phyloP scores from a whole-genome alignment of 2,113 vertebrate genomes.

The Pituophis catenifer region DNA sequence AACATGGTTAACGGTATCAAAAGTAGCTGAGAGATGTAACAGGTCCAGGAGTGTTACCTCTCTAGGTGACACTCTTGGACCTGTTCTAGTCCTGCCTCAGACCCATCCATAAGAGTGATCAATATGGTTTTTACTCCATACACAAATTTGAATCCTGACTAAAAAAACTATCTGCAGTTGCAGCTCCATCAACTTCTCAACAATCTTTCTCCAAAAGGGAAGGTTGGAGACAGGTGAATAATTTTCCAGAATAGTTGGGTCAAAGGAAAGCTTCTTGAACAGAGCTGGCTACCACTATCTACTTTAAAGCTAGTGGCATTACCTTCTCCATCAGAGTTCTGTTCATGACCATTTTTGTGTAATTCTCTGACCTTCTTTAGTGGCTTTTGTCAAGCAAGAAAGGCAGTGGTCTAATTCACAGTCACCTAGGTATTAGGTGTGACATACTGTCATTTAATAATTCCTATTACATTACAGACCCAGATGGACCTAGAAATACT shows the following conservation, averaged over 20 bases:
- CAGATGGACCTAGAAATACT: background rate
- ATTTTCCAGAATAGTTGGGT: background rate
- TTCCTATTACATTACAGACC: background rate
- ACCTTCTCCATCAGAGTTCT: background rate
- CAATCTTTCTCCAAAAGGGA: background rate
- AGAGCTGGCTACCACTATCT: background rate
- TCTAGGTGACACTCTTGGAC: background rate
- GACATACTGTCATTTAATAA: background rate
- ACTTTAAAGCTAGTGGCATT: background rate
- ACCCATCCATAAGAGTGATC: background rate
- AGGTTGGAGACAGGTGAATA: background rate
- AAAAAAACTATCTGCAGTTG: background rate
- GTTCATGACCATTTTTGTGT: background rate
- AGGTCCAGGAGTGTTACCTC: background rate
- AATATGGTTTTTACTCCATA: background rate
- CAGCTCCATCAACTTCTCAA: background rate
- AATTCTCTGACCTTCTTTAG: background rate
- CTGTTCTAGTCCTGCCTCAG: background rate
- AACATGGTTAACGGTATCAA: background rate
- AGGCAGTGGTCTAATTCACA: background rate
- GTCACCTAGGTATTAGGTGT: background rate
- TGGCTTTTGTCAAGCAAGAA: background rate
- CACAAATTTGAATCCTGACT: background rate
- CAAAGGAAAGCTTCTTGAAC: background rate
- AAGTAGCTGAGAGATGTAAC: background rate